A percentile compares a stretch with the other conserved stretches of the same genome.
Evolutionary conservation across 2,888 invertebrate species (phyloP).

Genomic region (Acrocyrtus sp.): DNA sequence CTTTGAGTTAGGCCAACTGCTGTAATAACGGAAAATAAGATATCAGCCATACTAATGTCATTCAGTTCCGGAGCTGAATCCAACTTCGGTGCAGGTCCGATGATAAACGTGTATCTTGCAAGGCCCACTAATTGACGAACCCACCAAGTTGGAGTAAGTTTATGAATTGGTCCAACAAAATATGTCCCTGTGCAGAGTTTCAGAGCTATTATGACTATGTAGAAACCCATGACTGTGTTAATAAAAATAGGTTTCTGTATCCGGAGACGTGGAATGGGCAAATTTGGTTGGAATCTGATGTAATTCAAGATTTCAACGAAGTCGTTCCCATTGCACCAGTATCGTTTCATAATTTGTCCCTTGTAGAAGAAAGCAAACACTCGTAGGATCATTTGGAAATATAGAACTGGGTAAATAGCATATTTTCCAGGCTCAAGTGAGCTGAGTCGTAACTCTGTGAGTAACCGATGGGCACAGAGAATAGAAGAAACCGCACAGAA

Average conservation of each 20-base stretch:
- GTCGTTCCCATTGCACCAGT: neutral
- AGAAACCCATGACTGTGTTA: neutral
- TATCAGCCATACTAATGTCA: neutral
- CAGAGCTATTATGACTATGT: neutral
- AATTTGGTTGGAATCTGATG: neutral
- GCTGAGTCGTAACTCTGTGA: neutral
- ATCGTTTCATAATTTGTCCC: neutral
- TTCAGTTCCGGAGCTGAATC: neutral
- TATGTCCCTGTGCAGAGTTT: neutral
- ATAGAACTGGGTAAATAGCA: conserved; percentile 3
- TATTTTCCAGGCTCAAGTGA: neutral
- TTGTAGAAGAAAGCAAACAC: conserved; percentile 6
- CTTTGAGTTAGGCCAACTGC: neutral
- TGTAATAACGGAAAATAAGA: neutral
- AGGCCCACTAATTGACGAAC: neutral
- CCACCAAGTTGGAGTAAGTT: neutral
- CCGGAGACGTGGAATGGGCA: neutral
- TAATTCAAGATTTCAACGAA: neutral
- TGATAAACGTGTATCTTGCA: neutral
- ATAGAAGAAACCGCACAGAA: neutral
- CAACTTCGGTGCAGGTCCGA: neutral
- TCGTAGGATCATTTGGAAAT: conserved; percentile 18
- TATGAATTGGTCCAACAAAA: conserved; percentile 5
- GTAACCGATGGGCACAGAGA: neutral
- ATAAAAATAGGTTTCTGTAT: neutral